Percentiles rank a stretch among this genome's conserved stretches.
Conservation (phyloP, 2,797 vertebrate species). For the Naso thynnoides region DNA sequence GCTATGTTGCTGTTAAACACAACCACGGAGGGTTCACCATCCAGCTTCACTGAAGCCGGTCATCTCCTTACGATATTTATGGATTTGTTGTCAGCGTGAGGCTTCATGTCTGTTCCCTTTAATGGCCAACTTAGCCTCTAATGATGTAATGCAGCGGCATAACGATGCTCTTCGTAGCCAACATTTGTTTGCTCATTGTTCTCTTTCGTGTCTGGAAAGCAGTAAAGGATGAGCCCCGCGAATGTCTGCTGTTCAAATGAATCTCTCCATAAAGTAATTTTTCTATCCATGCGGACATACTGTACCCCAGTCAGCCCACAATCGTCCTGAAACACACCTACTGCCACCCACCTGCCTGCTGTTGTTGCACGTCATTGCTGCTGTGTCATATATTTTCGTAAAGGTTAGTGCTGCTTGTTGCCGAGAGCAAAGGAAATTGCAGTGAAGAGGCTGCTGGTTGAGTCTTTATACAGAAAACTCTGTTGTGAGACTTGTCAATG, state of each 20-base stretch:
- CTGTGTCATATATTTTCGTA: constrained; percentile 73
- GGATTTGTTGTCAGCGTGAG: constrained; percentile 72
- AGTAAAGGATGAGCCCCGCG: constrained; percentile 33
- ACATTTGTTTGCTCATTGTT: constrained; percentile 59
- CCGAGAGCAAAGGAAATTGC: constrained; percentile 44
- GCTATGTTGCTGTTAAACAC: constrained; percentile 38
- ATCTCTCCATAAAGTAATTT: constrained; percentile 41
- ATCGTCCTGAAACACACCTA: constrained; percentile 70
- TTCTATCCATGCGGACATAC: constrained; percentile 69
- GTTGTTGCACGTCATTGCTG: constrained; percentile 77
- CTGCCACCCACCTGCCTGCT: constrained; percentile 80
- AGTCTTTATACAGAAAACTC: constrained; percentile 20
- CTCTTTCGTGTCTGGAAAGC: constrained; percentile 45
- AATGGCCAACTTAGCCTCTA: constrained; percentile 71
- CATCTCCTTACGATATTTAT: constrained; percentile 73
- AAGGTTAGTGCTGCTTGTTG: constrained; percentile 62
- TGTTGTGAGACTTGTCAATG: constrained; percentile 52
- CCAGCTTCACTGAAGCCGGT: constrained; percentile 51
- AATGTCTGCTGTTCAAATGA: constrained; percentile 30
- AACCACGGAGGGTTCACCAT: constrained; percentile 41
- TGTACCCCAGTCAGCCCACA: constrained; percentile 73
- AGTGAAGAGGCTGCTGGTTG: constrained; percentile 6
- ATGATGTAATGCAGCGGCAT: constrained; percentile 76
- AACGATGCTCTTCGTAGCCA: constrained; percentile 61
- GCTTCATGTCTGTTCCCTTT: constrained; percentile 71